These are phyloP conservation scores for Protonibea diacanthus DNA, from an alignment of 2,797 vertebrate genomes.

Conservation along the genomic window DNA sequence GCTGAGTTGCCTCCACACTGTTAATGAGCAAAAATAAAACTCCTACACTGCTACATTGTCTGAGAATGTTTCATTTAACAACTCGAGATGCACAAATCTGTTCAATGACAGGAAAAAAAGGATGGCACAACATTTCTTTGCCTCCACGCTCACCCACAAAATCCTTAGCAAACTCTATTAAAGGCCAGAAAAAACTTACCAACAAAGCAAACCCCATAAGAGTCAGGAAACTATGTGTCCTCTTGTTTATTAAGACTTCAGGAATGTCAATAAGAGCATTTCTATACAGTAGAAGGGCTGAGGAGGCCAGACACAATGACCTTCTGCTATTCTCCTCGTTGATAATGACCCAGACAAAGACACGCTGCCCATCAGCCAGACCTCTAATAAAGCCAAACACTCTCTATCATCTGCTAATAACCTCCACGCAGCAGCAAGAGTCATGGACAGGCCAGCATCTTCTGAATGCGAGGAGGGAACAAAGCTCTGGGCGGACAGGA, in stretches of 20 bases:
- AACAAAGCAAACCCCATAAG: constrained; percentile 71
- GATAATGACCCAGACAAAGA: constrained; percentile 81
- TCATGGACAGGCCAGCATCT: constrained; percentile 69
- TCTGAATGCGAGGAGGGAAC: constrained; percentile 69
- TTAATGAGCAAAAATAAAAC: constrained; percentile 56
- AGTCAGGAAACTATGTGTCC: constrained; percentile 78
- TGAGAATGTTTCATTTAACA: constrained; percentile 53
- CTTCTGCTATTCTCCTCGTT: constrained; percentile 79
- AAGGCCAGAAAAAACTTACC: constrained; percentile 72
- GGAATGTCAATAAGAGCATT: constrained; percentile 82
- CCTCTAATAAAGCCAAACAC: constrained; percentile 81
- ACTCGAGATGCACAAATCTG: constrained; percentile 21
- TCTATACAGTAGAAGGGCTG: constrained; percentile 76
- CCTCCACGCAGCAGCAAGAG: constrained; percentile 65
- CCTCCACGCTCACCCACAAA: constrained; percentile 47
- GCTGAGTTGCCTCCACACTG: neutral
- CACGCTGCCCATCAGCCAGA: constrained; percentile 77
- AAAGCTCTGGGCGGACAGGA: constrained; percentile 74
- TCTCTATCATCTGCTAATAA: constrained; percentile 81
- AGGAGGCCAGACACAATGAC: constrained; percentile 79
- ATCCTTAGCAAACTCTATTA: constrained; percentile 63
- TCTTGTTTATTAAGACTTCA: constrained; percentile 83
- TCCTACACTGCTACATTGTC: constrained; percentile 19
- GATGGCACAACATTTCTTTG: constrained; percentile 36
- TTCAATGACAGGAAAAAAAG: constrained; percentile 19